A percentile compares a stretch with the other conserved stretches of the same genome.
These are phyloP conservation scores for Pseudonaja textilis DNA, from an alignment of 2,113 vertebrate species.

Conservation along the genomic window DNA sequence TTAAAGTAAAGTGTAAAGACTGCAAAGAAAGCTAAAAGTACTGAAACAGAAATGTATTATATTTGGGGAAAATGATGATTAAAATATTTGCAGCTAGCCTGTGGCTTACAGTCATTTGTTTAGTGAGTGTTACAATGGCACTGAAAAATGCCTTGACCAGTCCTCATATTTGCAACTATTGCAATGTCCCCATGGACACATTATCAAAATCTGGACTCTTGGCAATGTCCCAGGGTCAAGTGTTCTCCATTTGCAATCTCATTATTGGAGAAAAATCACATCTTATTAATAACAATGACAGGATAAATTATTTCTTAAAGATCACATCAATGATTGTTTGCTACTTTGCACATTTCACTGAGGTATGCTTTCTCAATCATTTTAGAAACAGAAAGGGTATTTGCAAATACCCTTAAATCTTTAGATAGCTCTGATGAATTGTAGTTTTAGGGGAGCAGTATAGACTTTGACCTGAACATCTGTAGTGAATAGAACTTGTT, in stretches of 20 bases:
- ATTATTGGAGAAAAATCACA: conserved; percentile 36
- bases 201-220: neutral
- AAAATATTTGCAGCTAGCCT: neutral
- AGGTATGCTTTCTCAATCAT: conserved; percentile 3
- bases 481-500: neutral
- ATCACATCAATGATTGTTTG: conserved; percentile 43
- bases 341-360: conserved; percentile 14
- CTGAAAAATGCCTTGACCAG: neutral
- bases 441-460: neutral
- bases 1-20: no score
- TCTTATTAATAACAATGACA: conserved; percentile 42
- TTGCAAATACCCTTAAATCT: conserved; percentile 32
- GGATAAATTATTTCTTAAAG: conserved; percentile 46
- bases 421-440: neutral
- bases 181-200: neutral
- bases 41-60: neutral
- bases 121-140: neutral
- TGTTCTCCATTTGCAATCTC: neutral
- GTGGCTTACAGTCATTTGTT: neutral
- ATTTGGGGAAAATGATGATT: neutral
- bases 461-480: neutral
- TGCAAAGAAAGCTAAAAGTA: neutral
- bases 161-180: neutral
- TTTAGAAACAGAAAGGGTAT: conserved; percentile 31
- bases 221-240: neutral